Evolutionary conservation across 2,888 invertebrate genomes (phyloP).

Genomic region (Nomada fabriciana): DNA sequence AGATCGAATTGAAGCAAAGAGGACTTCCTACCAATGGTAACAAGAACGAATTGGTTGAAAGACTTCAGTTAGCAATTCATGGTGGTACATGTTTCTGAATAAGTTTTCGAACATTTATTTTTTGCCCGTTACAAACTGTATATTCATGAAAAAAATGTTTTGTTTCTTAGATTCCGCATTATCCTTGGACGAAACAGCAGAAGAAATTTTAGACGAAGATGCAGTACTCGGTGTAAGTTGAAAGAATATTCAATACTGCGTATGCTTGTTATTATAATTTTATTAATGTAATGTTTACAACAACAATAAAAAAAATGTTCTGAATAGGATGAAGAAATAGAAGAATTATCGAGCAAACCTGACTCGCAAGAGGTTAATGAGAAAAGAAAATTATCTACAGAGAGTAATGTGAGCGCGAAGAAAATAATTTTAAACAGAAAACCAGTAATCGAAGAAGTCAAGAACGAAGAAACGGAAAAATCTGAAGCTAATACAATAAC

Average conservation of each 20-base stretch:
- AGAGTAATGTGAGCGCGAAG: constrained; percentile 83
- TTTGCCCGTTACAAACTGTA: neutral
- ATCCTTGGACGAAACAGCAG: constrained; percentile 85
- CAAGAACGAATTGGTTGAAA: constrained; percentile 92
- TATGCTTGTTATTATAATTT: neutral
- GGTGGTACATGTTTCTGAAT: constrained; percentile 74
- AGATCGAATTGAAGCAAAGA: constrained; percentile 92
- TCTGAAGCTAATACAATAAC: constrained; percentile 87
- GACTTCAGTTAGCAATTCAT: constrained; percentile 89
- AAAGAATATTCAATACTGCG: too few relatives aligned
- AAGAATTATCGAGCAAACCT: constrained; percentile 80
- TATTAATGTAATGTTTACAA: constrained; percentile 7
- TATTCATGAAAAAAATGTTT: constrained; percentile 34
- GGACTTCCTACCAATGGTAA: constrained; percentile 91
- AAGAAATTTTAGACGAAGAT: constrained; percentile 86
- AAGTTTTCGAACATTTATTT: neutral
- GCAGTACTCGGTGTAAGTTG: constrained; percentile 86
- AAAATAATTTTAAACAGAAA: constrained; percentile 87
- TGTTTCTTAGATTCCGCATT: constrained; percentile 80
- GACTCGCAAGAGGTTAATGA: constrained; percentile 79
- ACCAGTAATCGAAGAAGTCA: constrained; percentile 79
- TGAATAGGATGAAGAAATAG: constrained; percentile 82
- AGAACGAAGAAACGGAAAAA: constrained; percentile 72
- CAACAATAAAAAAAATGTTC: neutral
- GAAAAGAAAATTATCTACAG: constrained; percentile 80